Percentiles rank a stretch among this genome's conserved stretches.
These are phyloP conservation scores for Ploceus nigricollis DNA, from an alignment of 2,113 vertebrate species.

Conservation along the genomic window DNA sequence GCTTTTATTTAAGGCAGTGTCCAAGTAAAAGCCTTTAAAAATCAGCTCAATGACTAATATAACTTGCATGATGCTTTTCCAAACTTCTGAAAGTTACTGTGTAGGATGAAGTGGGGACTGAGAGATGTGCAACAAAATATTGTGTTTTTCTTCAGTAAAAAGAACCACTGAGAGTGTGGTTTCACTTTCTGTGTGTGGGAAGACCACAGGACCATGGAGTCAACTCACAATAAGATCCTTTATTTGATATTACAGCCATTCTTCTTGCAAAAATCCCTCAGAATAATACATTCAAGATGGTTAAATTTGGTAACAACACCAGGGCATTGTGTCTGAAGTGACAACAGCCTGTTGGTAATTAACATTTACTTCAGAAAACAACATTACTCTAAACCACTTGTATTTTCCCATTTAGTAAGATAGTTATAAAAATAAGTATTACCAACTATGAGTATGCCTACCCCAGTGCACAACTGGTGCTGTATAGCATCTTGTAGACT, in stretches of 20 bases:
- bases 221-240: constrained; percentile 12
- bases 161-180: background rate
- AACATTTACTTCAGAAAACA: constrained; percentile 1
- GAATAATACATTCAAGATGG: background rate
- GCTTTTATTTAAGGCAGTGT: background rate
- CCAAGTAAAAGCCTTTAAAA: background rate
- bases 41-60: background rate
- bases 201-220: background rate
- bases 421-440: constrained; percentile 1
- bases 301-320: constrained; percentile 1
- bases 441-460: background rate
- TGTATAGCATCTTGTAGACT: constrained; percentile 2
- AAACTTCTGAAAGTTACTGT: background rate
- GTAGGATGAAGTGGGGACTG: background rate
- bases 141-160: background rate
- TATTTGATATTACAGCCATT: background rate
- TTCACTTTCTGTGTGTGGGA: background rate
- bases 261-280: background rate
- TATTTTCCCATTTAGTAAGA: constrained; percentile 1
- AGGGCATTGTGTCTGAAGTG: background rate
- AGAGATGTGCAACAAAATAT: background rate
- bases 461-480: background rate
- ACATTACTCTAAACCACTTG: background rate
- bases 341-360: constrained; percentile 17
- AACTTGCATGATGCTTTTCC: background rate